Base-by-base conservation (phyloP, 1,140 invertebrate genomes). In the Drosophila murphyi region DNA sequence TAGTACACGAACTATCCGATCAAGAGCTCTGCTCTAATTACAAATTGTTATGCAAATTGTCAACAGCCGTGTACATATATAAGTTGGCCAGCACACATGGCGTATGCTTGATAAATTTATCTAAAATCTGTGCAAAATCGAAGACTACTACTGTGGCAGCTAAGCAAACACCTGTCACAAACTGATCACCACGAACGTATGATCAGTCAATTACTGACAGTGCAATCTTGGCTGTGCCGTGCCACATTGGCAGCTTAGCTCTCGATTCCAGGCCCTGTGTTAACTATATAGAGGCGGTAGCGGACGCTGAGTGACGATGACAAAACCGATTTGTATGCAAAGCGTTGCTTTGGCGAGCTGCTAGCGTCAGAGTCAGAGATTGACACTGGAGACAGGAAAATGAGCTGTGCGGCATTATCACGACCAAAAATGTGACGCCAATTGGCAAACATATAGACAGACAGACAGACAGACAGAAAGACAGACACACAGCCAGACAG, bases 371-470 rank as follows among this genome's bases (percentile, higher is more conserved):
- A 50, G 43, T 34, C 57, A 48, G 57, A 69, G 86, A 90, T 75
- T 88, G 85, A 89, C 85, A 89, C 78, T 90, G 85, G 81, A 89
- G 85, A 89, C 85, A 89, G 85, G 85, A 89, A 89, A 89, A 88
- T 90, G 78, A 89, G 85, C 78, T 81, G 64, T 72, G 70, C 64
- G 71, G 71, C 76, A 83, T 89, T 80, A 80, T 75, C 73, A 80
- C 72, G 77, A 68, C 80, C 85, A 89, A 89, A 88, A 88, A 89
- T 89, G 85, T 89, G 80, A 83, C 85, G 83, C 64, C 80, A 80
- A 89, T 76, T 54, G 70, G 59, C 68, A 65, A 28, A 37, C 39
- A 20, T 8, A 54, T 41, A 50, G 29, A 12, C 37, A 8, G 39
- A 31, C 55, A 8, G 39, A 31, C 55, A 60, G 8, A 31, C 8